Evolutionary conservation across 2,113 vertebrate genomes (phyloP), one percentile per base, ranked within the genome.

Genomic region (Mirza zaza): DNA sequence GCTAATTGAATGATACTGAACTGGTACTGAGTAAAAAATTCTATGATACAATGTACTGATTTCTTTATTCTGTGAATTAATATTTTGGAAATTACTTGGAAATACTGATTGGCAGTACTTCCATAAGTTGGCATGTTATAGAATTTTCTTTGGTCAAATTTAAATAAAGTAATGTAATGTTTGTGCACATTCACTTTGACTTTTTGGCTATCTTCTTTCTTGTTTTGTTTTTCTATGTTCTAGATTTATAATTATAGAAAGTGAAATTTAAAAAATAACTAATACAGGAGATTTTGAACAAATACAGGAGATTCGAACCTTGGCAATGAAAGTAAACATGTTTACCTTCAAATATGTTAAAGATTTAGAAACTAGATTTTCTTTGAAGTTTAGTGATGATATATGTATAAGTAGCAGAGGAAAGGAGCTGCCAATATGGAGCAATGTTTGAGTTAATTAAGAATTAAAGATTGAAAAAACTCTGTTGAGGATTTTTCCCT

Each of bases 71-170:
- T 92, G 14, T 25, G 12, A 11, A 85, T 83, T 92, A 90, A 92
- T 45, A 29, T 68, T 67, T 34, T 67, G 67, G 90, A 95, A 96
- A 96, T 84, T 93, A 67, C 57, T 87, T 95, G 87, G 77, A 86
- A 91, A 42, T 85, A 8, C 32, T 70, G 14, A 83, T 83, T 88
- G 86, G n/a, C n/a, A n/a, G n/a, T n/a, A n/a, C n/a, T n/a, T n/a
- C n/a, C n/a, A n/a, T n/a, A n/a, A n/a, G 50, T 7, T 76, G 45
- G 76, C 39, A 91, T 4, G 10, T 68, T 73, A 59, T 6, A 11
- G 4, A 3, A 11, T 0, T 17, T 89, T 8, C 1, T 93, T 87
- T 94, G 80, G 52, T 48, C 34, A 73, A 27, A 39, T 23, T 87
- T 90, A 61, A 29, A 34, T 57, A 55, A 14, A 5, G 14, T 18